These are phyloP conservation scores for Microcebus lehilahytsara DNA, from an alignment of 2,113 vertebrate species.

Conservation along the genomic window DNA sequence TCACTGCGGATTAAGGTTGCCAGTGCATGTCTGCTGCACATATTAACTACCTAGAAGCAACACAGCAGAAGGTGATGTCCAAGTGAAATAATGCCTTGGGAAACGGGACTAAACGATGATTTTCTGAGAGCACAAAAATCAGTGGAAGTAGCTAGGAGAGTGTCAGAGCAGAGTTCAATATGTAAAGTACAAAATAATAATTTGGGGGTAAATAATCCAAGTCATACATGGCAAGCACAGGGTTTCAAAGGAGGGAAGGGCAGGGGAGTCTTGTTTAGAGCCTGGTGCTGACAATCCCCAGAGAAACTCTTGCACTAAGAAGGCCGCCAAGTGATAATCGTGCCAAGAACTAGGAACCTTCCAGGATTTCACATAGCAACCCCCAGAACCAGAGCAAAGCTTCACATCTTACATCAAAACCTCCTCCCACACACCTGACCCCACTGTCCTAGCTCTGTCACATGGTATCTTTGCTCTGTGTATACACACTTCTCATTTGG, in stretches of 20 bases:
- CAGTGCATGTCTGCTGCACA: fast-evolving
- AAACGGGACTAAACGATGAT: fast-evolving
- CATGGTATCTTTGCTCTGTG: background rate
- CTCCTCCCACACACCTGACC: background rate
- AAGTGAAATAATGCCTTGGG: no score
- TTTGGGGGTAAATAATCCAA: background rate
- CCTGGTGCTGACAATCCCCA: background rate
- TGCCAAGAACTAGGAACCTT: background rate
- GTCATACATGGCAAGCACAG: background rate
- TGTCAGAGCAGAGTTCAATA: background rate
- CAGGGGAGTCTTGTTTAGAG: background rate
- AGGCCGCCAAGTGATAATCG: background rate
- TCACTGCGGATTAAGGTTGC: background rate
- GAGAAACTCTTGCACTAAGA: background rate
- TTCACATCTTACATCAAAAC: fast-evolving
- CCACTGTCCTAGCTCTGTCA: fast-evolving
- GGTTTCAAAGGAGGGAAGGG: background rate
- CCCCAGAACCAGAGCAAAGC: background rate
- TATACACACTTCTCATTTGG: background rate
- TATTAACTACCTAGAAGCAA: background rate
- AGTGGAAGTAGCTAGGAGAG: background rate
- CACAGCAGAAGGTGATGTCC: background rate
- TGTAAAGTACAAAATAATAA: background rate
- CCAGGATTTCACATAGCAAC: background rate
- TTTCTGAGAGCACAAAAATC: background rate